Evolutionary conservation across 2,797 vertebrate species (phyloP).

Genomic region (Phoxinus dragarum): DNA sequence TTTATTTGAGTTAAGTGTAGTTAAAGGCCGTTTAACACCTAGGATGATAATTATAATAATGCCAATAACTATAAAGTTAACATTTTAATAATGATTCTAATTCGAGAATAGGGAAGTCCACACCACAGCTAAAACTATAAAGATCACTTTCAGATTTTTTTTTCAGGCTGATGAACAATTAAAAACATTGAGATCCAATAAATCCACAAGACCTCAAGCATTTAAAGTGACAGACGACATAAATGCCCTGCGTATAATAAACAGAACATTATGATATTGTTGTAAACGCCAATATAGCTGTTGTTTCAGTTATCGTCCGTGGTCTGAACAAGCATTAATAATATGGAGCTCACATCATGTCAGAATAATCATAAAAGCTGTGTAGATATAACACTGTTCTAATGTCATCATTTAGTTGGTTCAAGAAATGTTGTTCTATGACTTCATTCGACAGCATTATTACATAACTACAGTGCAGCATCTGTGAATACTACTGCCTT

Average conservation of each 20-base stretch:
- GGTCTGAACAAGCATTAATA: not conserved
- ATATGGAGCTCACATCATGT: not conserved
- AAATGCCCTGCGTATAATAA: not conserved
- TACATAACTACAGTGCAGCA: slow-evolving; percentile 19
- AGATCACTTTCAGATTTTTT: not conserved
- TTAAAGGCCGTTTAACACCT: not conserved
- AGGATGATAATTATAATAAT: not conserved
- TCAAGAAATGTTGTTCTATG: not conserved
- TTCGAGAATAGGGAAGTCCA: not conserved
- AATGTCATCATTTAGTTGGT: not conserved
- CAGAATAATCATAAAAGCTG: not conserved
- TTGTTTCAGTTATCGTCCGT: not conserved
- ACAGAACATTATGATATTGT: not conserved
- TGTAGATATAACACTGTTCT: not conserved
- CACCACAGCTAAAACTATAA: not conserved
- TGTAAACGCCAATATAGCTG: not conserved
- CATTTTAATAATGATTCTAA: not conserved
- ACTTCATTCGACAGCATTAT: not conserved
- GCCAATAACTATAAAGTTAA: not conserved
- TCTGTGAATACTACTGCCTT: slow-evolving; percentile 15
- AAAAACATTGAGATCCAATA: not conserved
- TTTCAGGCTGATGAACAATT: not conserved
- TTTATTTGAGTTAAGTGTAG: not conserved
- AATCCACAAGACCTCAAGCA: not conserved
- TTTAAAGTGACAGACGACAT: not conserved